Evolutionary conservation across 2,888 invertebrate genomes (phyloP), one percentile per base, ranked within the genome.

Genomic region (Prosopocoilus inquinatus): DNA sequence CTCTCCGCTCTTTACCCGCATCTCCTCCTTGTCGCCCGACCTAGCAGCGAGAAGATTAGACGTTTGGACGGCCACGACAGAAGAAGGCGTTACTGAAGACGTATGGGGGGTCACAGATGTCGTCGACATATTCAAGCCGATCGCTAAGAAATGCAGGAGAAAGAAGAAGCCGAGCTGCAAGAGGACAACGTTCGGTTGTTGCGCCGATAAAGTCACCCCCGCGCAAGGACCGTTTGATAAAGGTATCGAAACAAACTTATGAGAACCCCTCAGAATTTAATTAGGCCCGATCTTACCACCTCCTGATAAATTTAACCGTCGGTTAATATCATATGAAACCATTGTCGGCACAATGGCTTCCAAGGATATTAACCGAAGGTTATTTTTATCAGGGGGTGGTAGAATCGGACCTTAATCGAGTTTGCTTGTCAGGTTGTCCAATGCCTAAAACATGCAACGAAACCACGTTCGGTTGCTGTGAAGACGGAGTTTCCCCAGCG

Each of bases 201-300:
- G 96, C 70, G 87, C 88, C 28, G 93, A 95, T 74, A 86, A 85
- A 38, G 83, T 84, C 58, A 89, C 88, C 0, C 71, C 82, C 4
- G 94, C 95, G 8, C 80, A 81, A 67, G 96, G 93, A 68, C 91
- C 93, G 9, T 94, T 93, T 65, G 88, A 87, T 52, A 82, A 87
- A 79, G 91, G 86, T 82, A 70, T 54, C 9, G 41, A 32, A 12
- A 46, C n/a, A 38, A 33, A 34, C 12, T 9, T 2, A 11, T 33
- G 8, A 34, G n/a, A 34, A 34, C 35, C 35, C n/a, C 35, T 34
- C n/a, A 34, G 8, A 8, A 8, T 34, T n/a, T 8, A 34, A 34
- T 8, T n/a, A 34, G n/a, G 8, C 8, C n/a, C n/a, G n/a, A n/a
- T n/a, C n/a, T n/a, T n/a, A n/a, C n/a, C n/a, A n/a, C n/a, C n/a